phyloP scores from a whole-genome alignment of 2,113 vertebrate species.

The Cygnus buccinator region DNA sequence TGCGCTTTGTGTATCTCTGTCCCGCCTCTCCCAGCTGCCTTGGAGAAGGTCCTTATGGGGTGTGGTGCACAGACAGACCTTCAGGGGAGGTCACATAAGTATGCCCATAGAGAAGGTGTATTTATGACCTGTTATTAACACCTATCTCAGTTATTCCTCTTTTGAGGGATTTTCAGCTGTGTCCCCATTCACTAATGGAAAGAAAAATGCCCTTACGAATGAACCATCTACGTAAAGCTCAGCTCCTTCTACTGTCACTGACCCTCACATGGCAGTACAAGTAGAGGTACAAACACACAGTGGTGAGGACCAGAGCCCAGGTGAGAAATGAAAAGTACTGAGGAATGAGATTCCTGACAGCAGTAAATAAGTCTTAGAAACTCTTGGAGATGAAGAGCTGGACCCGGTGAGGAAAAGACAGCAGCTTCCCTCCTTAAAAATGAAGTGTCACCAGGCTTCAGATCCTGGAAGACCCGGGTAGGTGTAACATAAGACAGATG shows the following conservation, averaged over 20 bases:
- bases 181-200: background rate
- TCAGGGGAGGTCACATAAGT: background rate
- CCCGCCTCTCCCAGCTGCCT: background rate
- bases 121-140: background rate
- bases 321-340: background rate
- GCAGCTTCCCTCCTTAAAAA: background rate
- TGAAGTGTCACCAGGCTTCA: background rate
- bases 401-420: background rate
- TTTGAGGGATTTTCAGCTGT: background rate
- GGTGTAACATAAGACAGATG: background rate
- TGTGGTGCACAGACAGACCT: background rate
- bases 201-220: background rate
- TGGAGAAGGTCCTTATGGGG: background rate
- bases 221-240: background rate
- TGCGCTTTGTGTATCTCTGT: background rate
- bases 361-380: background rate
- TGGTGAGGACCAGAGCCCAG: background rate
- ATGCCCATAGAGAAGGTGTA: background rate
- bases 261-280: background rate
- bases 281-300: background rate
- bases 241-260: background rate
- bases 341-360: background rate
- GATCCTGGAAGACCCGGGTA: background rate
- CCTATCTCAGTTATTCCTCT: background rate
- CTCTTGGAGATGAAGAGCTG: background rate